phyloP scores from a whole-genome alignment of 2,113 vertebrate species.

The Bungarus multicinctus region DNA sequence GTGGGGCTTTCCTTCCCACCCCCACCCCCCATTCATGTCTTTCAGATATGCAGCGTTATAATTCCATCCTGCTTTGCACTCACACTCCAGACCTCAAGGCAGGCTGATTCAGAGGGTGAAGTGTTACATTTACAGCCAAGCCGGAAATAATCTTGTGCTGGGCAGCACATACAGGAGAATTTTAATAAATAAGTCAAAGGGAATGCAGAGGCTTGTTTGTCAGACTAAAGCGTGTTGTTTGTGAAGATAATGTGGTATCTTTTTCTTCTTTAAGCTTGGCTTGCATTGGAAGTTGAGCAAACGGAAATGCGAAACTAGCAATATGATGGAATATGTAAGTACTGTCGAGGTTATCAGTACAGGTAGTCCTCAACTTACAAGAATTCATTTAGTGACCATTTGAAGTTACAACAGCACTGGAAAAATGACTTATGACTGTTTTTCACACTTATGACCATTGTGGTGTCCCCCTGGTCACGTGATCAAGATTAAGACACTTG shows the following conservation, averaged over 20 bases:
- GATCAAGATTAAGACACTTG: not conserved
- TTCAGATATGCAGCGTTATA: not conserved
- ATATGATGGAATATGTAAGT: slow-evolving; percentile 95
- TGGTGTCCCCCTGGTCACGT: not conserved
- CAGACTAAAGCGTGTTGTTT: not conserved
- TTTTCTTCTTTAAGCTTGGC: slow-evolving; percentile 80
- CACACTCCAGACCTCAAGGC: not conserved
- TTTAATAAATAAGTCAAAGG: not conserved
- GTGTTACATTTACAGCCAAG: not conserved
- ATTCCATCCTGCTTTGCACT: not conserved
- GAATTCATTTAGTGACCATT: not conserved
- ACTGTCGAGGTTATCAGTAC: slow-evolving; percentile 25
- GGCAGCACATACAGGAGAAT: not conserved
- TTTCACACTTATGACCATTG: not conserved
- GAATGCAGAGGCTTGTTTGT: not conserved
- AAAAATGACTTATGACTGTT: not conserved
- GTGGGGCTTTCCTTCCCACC: too few species aligned
- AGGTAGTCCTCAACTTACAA: not conserved
- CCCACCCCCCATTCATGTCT: not conserved
- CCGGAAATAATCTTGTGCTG: not conserved
- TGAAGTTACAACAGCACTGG: not conserved
- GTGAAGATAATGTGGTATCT: slow-evolving; percentile 20
- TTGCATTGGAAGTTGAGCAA: slow-evolving; percentile 99
- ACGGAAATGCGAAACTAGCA: slow-evolving; percentile 98
- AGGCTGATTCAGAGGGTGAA: not conserved